Conservation (phyloP, 1,140 invertebrate species). For the Centruroides sculpturatus region DNA sequence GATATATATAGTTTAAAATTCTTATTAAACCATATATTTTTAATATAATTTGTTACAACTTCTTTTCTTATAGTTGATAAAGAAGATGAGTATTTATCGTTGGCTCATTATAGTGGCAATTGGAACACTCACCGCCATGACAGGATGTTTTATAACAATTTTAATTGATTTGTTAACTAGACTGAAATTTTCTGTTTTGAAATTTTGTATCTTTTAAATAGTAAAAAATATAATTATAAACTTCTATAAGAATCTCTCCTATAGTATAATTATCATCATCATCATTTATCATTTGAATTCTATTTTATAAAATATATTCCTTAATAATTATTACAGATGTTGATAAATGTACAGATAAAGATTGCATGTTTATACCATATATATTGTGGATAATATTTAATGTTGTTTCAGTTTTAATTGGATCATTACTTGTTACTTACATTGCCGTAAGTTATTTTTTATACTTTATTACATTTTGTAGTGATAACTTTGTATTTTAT, state of each 20-base stretch:
- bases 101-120: neutral
- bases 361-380: constrained; percentile 54
- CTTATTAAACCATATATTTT: too few species aligned
- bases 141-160: neutral
- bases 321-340: constrained; percentile 38
- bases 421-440: constrained; percentile 67
- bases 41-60: too few species aligned
- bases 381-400: constrained; percentile 65
- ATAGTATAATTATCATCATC: neutral
- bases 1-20: too few species aligned
- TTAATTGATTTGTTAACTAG: neutral
- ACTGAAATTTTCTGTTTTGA: neutral
- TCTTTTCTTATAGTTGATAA: too few species aligned
- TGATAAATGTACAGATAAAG: constrained; percentile 49
- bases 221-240: too few species aligned
- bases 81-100: neutral
- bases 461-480: constrained; percentile 20
- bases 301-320: neutral
- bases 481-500: constrained; percentile 18
- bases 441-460: constrained; percentile 47
- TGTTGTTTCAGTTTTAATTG: constrained; percentile 59
- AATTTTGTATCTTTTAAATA: neutral
- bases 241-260: too few species aligned
- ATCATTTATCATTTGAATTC: neutral
- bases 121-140: neutral